These are phyloP conservation scores for Nymphalis c-album DNA, from an alignment of 2,888 invertebrate genomes.

Conservation along the genomic window DNA sequence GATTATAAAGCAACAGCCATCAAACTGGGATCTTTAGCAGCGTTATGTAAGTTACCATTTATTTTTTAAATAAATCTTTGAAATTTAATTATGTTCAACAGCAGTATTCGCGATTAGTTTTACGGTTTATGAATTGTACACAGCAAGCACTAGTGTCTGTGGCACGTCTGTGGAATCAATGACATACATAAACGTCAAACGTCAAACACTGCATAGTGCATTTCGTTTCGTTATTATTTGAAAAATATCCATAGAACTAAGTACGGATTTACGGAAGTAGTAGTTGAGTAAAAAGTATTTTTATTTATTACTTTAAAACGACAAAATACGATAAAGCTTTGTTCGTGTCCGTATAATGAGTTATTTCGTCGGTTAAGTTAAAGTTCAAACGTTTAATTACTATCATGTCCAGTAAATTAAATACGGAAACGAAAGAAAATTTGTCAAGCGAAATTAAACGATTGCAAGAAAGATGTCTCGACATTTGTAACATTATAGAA, in stretches of 20 bases:
- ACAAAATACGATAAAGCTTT: neutral
- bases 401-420: conserved; percentile 52
- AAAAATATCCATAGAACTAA: neutral
- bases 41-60: conserved; percentile 80
- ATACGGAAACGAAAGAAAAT: conserved; percentile 51
- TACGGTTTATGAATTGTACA: no score
- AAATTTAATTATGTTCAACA: no score
- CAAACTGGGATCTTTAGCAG: conserved; percentile 83
- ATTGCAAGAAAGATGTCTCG: conserved; percentile 54
- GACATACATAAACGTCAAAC: neutral
- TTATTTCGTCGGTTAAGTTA: neutral
- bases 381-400: neutral
- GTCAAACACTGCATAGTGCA: neutral
- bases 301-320: neutral
- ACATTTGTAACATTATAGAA: conserved; percentile 57
- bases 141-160: neutral
- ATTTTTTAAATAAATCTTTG: neutral
- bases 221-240: conserved; percentile 6
- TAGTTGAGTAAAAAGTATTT: no score
- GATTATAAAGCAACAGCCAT: conserved; percentile 75
- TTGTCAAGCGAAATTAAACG: conserved; percentile 60
- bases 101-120: no score
- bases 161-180: neutral
- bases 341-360: neutral
- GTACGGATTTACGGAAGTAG: no score